Evolutionary conservation across 2,797 vertebrate genomes (phyloP).

Genomic region (Danionella dracula): DNA sequence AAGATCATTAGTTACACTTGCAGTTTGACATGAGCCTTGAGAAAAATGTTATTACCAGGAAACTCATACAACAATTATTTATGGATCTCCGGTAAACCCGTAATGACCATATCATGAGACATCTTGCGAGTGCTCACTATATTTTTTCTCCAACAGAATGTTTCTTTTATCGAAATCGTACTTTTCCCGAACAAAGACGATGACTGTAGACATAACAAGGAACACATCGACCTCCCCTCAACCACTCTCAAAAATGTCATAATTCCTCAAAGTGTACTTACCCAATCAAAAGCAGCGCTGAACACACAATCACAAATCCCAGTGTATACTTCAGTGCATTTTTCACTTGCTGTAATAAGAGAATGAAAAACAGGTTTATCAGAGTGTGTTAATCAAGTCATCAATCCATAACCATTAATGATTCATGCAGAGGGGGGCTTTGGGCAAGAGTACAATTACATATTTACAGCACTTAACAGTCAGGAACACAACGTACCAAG

Average conservation of each 20-base stretch:
- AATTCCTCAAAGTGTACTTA: slow-evolving; percentile 64
- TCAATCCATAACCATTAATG: slow-evolving; percentile 48
- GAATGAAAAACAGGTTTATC: slow-evolving; percentile 40
- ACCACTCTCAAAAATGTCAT: background rate
- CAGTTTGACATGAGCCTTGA: background rate
- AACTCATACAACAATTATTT: too few species aligned
- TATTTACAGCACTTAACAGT: slow-evolving; percentile 7
- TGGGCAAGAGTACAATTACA: background rate
- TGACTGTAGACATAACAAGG: background rate
- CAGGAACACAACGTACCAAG: background rate
- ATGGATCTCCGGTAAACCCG: too few species aligned
- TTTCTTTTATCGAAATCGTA: background rate
- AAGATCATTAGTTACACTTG: too few species aligned
- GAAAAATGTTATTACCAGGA: too few species aligned
- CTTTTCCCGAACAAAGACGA: background rate
- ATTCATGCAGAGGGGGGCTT: slow-evolving; percentile 36
- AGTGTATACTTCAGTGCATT: slow-evolving; percentile 89
- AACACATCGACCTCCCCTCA: background rate
- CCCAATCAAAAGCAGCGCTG: slow-evolving; percentile 91
- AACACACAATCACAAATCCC: slow-evolving; percentile 86
- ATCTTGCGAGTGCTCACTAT: background rate
- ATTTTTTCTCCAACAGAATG: background rate
- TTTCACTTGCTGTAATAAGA: slow-evolving; percentile 86
- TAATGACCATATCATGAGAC: background rate
- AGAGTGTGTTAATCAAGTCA: slow-evolving; percentile 41